Evolutionary conservation across 1,140 invertebrate species (phyloP).

Genomic region (Sycobia sp.): DNA sequence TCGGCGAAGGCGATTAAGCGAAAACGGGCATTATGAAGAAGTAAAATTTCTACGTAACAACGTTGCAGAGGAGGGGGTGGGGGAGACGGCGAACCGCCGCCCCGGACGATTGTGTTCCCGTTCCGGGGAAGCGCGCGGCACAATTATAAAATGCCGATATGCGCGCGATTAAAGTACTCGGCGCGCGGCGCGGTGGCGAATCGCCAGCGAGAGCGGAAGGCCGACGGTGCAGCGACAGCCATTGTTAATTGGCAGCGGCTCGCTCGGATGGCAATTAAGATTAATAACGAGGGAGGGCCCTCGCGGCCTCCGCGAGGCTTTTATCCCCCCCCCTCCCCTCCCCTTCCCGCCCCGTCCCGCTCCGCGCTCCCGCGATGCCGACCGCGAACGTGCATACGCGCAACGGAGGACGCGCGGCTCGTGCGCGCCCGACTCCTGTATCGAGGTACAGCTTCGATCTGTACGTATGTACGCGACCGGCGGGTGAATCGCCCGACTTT

Average conservation of each 20-base stretch:
- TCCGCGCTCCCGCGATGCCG: no score
- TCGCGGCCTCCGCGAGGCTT: not conserved
- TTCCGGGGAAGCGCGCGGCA: constrained; percentile 15
- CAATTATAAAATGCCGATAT: constrained; percentile 45
- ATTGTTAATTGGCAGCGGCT: constrained; percentile 51
- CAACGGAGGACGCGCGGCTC: no score
- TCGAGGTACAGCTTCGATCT: no score
- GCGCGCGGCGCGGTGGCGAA: no score
- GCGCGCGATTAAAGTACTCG: constrained; percentile 11
- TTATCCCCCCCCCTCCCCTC: not conserved
- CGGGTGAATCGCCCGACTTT: no score
- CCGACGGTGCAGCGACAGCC: constrained; percentile 39
- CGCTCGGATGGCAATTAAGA: constrained; percentile 53
- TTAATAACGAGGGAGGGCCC: constrained; percentile 40
- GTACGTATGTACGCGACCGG: no score
- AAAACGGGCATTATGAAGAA: constrained; percentile 12
- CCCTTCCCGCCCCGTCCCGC: no score
- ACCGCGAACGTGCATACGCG: no score
- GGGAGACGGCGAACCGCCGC: not conserved
- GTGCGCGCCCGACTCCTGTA: no score
- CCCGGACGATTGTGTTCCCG: constrained; percentile 10
- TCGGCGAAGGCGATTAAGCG: not conserved
- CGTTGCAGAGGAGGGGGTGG: no score
- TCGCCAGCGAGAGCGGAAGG: no score
- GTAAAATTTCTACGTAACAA: constrained; percentile 18